phyloP scores from a whole-genome alignment of 2,113 vertebrate species.

The Falco punctatus region DNA sequence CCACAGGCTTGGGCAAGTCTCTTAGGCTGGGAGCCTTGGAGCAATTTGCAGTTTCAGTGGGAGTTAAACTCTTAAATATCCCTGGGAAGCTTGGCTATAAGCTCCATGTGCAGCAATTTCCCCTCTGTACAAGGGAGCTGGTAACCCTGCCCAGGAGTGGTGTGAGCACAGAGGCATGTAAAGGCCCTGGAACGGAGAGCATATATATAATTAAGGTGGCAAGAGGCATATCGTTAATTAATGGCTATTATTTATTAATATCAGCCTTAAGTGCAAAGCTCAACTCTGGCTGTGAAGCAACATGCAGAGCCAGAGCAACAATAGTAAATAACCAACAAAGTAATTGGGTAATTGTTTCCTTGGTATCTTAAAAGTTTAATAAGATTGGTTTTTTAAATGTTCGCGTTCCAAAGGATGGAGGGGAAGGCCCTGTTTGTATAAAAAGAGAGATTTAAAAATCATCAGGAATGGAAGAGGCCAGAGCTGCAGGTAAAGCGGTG shows the following conservation, averaged over 20 bases:
- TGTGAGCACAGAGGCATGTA: not conserved
- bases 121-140: not conserved
- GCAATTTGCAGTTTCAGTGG: not conserved
- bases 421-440: not conserved
- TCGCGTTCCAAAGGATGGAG: not conserved
- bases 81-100: not conserved
- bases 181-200: not conserved
- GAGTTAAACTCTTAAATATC: not conserved
- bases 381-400: fast-evolving
- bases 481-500: not conserved
- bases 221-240: not conserved
- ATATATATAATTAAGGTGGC: not conserved
- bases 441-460: not conserved
- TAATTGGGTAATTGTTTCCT: not conserved
- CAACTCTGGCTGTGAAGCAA: not conserved
- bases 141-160: not conserved
- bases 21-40: not conserved
- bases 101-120: not conserved
- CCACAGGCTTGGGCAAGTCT: not conserved
- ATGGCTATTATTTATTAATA: not conserved
- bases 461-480: not conserved
- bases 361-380: not conserved
- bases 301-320: not conserved
- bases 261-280: not conserved
- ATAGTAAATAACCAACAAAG: not conserved